Conservation (phyloP, 2,888 invertebrate genomes). For the Amblyteles armatorius region DNA sequence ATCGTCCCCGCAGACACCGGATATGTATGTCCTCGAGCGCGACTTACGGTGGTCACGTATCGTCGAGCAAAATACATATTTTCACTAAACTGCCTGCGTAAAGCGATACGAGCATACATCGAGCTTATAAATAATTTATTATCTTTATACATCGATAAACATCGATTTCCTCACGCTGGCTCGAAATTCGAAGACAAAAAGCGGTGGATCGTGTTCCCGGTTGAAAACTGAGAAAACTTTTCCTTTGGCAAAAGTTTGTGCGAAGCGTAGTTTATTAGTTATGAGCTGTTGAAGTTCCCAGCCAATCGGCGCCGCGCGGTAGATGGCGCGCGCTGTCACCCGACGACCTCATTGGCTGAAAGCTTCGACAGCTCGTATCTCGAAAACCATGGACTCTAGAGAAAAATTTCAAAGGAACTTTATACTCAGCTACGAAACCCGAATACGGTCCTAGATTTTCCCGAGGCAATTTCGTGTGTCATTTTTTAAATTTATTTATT, state of each 20-base stretch:
- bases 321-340: neutral
- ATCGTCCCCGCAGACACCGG: constrained; percentile 70
- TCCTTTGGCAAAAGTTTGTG: neutral
- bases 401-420: neutral
- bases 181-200: neutral
- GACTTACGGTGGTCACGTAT: constrained; percentile 80
- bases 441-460: neutral
- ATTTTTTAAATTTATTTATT: neutral
- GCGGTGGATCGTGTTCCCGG: neutral
- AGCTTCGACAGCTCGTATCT: constrained; percentile 1
- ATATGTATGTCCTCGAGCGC: constrained; percentile 77
- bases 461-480: neutral
- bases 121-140: constrained; percentile 1
- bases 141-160: neutral
- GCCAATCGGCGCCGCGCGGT: neutral
- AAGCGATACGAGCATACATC: neutral
- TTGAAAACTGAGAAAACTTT: neutral
- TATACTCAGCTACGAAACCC: neutral
- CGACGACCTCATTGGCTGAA: neutral
- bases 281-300: neutral
- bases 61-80: constrained; percentile 68
- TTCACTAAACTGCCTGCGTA: constrained; percentile 30
- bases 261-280: neutral
- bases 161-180: neutral
- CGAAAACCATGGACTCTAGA: neutral